Evolutionary conservation across 2,888 invertebrate species (phyloP).

Genomic region (Cephus spinipes): DNA sequence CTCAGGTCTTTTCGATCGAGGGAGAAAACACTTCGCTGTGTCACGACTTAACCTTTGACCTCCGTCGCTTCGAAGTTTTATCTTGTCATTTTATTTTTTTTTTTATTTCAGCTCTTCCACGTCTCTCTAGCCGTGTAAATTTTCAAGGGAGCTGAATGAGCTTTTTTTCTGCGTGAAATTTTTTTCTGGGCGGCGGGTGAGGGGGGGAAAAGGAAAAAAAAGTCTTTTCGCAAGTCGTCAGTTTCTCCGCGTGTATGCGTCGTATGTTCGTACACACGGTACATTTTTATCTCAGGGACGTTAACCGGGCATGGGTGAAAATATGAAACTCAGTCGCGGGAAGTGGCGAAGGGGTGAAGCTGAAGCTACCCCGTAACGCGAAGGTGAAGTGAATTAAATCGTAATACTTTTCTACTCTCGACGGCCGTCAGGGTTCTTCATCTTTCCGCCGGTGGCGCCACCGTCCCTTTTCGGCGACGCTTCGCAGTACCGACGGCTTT

Average conservation of each 20-base stretch:
- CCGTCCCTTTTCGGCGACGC: not conserved
- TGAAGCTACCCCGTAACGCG: not conserved
- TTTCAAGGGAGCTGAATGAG: not conserved
- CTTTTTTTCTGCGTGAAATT: not conserved
- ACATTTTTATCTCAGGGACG: not conserved
- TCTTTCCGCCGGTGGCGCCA: not conserved
- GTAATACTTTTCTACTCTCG: not conserved
- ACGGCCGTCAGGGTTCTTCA: not conserved
- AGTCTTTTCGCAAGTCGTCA: not conserved
- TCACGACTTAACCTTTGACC: not conserved
- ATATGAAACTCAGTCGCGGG: not conserved
- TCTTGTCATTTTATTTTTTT: not conserved
- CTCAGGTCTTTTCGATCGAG: not conserved
- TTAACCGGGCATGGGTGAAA: not conserved
- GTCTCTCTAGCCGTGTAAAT: not conserved
- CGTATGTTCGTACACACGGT: not conserved
- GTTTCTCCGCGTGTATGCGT: not conserved
- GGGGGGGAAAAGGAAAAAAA: not conserved
- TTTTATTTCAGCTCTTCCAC: not conserved
- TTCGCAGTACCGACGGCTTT: not conserved
- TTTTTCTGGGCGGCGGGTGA: not conserved
- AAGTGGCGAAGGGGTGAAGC: not conserved
- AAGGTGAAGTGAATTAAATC: not conserved
- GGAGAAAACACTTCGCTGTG: not conserved
- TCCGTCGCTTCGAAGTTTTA: not conserved